Conservation (phyloP, 2,113 vertebrate species). For the Mixornis gularis region DNA sequence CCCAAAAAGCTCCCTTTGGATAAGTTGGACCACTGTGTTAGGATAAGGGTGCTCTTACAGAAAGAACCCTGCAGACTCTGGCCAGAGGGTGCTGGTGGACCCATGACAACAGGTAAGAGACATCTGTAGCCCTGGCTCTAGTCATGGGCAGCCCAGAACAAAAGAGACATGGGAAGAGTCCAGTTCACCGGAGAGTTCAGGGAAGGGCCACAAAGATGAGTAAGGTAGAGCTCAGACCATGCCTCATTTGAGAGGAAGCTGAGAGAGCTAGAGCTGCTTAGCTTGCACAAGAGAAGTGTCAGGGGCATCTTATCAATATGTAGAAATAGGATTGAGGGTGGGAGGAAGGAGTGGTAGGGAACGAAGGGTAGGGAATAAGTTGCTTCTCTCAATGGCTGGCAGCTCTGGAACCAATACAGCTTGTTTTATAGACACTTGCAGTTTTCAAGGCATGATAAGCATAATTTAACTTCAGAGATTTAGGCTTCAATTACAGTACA, state of each 20-base stretch:
- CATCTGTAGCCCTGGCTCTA: neutral
- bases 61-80: neutral
- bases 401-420: neutral
- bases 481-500: neutral
- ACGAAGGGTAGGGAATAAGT: neutral
- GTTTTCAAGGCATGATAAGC: neutral
- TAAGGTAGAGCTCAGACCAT: neutral
- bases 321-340: accelerated
- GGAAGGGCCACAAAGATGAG: neutral
- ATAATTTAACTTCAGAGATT: neutral
- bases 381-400: neutral
- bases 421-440: neutral
- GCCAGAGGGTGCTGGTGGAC: neutral
- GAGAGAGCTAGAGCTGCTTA: neutral
- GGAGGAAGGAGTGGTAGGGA: accelerated
- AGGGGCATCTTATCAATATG: neutral
- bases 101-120: neutral
- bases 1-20: neutral
- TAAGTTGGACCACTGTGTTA: neutral
- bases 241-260: neutral
- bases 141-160: neutral
- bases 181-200: neutral
- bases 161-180: accelerated
- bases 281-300: neutral
- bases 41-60: neutral